These are phyloP conservation scores for Drosophila quinaria DNA, from an alignment of 2,888 invertebrate genomes.

Conservation along the genomic window DNA sequence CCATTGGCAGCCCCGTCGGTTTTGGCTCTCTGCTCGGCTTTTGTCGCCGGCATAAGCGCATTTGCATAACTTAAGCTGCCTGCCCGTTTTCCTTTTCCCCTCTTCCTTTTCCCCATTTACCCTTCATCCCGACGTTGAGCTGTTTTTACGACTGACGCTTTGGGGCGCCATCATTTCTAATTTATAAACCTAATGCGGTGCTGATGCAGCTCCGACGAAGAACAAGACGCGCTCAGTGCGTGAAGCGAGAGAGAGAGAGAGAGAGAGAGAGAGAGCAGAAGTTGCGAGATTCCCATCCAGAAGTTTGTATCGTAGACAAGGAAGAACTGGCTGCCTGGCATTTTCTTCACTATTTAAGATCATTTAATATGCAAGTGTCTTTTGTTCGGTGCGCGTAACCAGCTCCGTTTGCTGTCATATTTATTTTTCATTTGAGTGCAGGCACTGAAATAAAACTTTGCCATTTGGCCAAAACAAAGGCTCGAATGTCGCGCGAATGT, in stretches of 20 bases:
- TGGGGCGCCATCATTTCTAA: conserved; percentile 76
- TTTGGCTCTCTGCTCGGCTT: conserved; percentile 51
- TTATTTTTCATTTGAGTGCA: conserved; percentile 80
- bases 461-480: conserved; percentile 76
- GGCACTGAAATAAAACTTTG: conserved; percentile 77
- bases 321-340: conserved; percentile 37
- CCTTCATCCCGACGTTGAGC: conserved; percentile 19
- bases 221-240: conserved; percentile 19
- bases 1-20: conserved; percentile 41
- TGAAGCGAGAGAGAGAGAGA: neutral
- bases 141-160: conserved; percentile 52
- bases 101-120: neutral
- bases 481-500: conserved; percentile 60
- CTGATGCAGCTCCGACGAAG: conserved; percentile 49
- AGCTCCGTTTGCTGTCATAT: conserved; percentile 73
- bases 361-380: conserved; percentile 80
- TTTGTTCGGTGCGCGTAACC: conserved; percentile 64
- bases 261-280: no score
- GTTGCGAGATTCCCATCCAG: neutral
- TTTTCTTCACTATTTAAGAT: conserved; percentile 80
- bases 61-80: conserved; percentile 73
- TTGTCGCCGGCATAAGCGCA: conserved; percentile 68
- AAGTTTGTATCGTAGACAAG: conserved; percentile 18
- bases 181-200: conserved; percentile 78
- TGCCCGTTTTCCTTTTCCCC: neutral